Conservation (phyloP, 1,140 invertebrate genomes). For the Campodea augens region DNA sequence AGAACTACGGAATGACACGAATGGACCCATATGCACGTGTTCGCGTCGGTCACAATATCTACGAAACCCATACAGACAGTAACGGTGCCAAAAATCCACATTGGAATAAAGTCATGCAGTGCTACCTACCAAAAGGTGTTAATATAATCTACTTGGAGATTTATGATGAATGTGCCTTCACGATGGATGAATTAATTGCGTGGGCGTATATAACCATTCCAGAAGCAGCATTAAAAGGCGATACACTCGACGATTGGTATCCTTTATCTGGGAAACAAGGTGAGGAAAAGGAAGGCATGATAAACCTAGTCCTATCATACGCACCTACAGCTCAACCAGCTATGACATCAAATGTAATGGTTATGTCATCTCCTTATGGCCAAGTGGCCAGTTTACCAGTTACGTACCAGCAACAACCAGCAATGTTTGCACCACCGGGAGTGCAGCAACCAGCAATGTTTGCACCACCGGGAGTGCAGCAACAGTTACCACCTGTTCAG, state of each 20-base stretch:
- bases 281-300: conserved; percentile 74
- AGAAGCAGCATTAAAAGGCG: conserved; percentile 54
- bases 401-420: conserved; percentile 13
- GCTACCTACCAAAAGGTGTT: conserved; percentile 54
- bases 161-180: conserved; percentile 91
- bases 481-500: conserved; percentile 6
- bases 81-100: conserved; percentile 89
- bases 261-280: conserved; percentile 79
- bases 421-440: conserved; percentile 33
- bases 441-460: conserved; percentile 28
- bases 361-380: background rate
- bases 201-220: conserved; percentile 78
- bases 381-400: conserved; percentile 15
- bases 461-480: conserved; percentile 20
- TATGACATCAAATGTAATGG: conserved; percentile 6
- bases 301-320: conserved; percentile 54
- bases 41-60: conserved; percentile 75
- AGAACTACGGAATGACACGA: conserved; percentile 88
- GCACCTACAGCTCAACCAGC: conserved; percentile 19
- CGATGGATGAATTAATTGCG: conserved; percentile 84
- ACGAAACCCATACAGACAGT: conserved; percentile 83
- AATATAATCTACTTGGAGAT: conserved; percentile 80
- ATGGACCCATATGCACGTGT: conserved; percentile 95
- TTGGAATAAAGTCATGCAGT: conserved; percentile 58
- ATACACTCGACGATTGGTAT: conserved; percentile 88